Evolutionary conservation across 2,888 invertebrate genomes (phyloP).

Genomic region (Melinopterus prodromus): DNA sequence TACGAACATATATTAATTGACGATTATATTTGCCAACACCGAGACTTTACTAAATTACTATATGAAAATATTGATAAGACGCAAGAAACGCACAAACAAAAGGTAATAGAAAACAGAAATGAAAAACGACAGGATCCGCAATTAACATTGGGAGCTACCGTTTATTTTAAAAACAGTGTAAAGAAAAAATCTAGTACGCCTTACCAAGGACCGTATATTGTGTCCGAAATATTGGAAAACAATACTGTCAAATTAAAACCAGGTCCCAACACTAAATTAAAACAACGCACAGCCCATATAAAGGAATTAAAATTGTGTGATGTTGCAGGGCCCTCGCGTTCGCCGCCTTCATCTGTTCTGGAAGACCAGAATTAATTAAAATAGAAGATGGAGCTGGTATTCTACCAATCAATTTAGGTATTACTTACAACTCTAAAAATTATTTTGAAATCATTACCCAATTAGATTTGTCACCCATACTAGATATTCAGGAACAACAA

Average conservation of each 20-base stretch:
- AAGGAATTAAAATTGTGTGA: not conserved
- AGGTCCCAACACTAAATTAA: not conserved
- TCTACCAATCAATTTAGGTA: conserved; percentile 6
- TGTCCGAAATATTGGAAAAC: too few relatives aligned
- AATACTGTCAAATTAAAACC: not conserved
- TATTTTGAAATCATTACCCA: conserved; percentile 11
- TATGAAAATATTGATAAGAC: too few relatives aligned
- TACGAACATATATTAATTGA: too few relatives aligned
- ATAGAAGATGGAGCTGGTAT: conserved; percentile 6
- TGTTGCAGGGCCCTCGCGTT: conserved; percentile 5
- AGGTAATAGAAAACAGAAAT: too few relatives aligned
- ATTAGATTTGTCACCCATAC: not conserved
- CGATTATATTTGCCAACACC: too few relatives aligned
- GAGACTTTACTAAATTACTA: too few relatives aligned
- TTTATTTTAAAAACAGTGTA: too few relatives aligned
- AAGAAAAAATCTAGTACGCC: too few relatives aligned
- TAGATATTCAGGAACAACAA: not conserved
- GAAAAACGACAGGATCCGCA: too few relatives aligned
- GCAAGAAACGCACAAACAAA: too few relatives aligned
- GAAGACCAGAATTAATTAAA: not conserved
- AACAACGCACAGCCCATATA: conserved; percentile 4
- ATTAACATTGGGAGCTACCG: too few relatives aligned
- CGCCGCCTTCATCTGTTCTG: not conserved
- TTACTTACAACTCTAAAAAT: not conserved
- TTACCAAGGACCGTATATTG: too few relatives aligned